Base-by-base conservation (phyloP, 2,888 invertebrate genomes). In the Eurytoma californica region DNA sequence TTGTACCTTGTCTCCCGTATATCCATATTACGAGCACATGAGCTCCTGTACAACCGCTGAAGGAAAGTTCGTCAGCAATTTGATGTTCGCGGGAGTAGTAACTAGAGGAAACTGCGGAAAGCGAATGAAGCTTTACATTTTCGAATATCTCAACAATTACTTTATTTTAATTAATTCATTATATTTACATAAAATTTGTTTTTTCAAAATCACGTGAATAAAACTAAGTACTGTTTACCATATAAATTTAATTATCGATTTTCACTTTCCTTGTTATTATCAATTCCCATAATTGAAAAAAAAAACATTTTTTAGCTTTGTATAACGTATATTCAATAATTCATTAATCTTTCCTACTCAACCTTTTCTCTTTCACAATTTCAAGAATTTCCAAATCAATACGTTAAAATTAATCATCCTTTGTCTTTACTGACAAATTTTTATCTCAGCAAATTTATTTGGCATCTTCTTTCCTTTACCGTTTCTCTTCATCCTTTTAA, bases 131-230 rank as follows among this genome's bases (percentile, higher is more conserved):
- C 47, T 55, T 57, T 28, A 16, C 30, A 57, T n/a, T 28, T 55
- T 39, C 39, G 55, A 73, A 73, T 73, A 20, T 3, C 13, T 65
- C 57, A 47, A 16, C 65, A 73, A 65, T 73, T 55, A 20, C 28
- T 60, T 16, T 24, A 20, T 61, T 18, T 49, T n/a, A 14, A 24
- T 24, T 24, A 20, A 14, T 58, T 0, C 24, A 39, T 39, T 69
- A 13, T 18, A 13, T 39, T 61, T n/a, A 4, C 9, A 16, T 18
- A 3, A 7, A 28, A 30, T 4, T 24, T 51, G 0, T 28, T 61
- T 28, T 24, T 61, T 18, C n/a, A 24, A 13, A 20, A 13, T 4
- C 12, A 20, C 12, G 16, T 39, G 2, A n/a, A 55, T 16, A 30
- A n/a, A n/a, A 55, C 3, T 5, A 63, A 65, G 7, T 3, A 5